Conservation (phyloP, 23 tunicate species). For the Clavelina lepadiformis region DNA sequence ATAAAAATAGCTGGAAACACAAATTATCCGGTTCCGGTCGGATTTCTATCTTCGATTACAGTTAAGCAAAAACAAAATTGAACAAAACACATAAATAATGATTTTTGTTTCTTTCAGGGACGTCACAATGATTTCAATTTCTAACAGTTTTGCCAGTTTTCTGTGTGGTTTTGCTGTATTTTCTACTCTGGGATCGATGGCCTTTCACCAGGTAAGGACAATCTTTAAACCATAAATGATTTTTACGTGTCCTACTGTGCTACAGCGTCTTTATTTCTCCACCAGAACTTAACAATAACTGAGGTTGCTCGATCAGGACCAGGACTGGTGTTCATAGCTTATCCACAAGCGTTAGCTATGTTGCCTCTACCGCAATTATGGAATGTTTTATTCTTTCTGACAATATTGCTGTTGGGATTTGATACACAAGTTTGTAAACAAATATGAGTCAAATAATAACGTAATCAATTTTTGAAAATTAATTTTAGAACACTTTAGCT, state of each 20-base stretch:
- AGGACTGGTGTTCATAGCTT: constrained; percentile 42
- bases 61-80: too few relatives aligned
- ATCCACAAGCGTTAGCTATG: constrained; percentile 54
- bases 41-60: too few relatives aligned
- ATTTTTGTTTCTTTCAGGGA: constrained; percentile 28
- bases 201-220: constrained; percentile 27
- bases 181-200: constrained; percentile 41
- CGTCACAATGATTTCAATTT: constrained; percentile 2
- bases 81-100: too few relatives aligned
- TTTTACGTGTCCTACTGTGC: too few relatives aligned
- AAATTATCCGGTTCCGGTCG: too few relatives aligned
- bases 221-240: too few relatives aligned
- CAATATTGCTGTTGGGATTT: constrained; percentile 43
- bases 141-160: constrained; percentile 23
- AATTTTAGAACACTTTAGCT: neutral
- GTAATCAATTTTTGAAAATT: too few relatives aligned
- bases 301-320: constrained; percentile 53
- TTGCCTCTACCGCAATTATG: constrained; percentile 56
- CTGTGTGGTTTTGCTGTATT: constrained; percentile 37
- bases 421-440: constrained; percentile 30
- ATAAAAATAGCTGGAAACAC: too few relatives aligned
- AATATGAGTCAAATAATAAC: too few relatives aligned
- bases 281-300: constrained; percentile 52
- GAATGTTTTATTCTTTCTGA: constrained; percentile 54
- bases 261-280: too few relatives aligned